Evolutionary conservation across 2,797 vertebrate genomes (phyloP).

Genomic region (Neosilurus mollespiculum): DNA sequence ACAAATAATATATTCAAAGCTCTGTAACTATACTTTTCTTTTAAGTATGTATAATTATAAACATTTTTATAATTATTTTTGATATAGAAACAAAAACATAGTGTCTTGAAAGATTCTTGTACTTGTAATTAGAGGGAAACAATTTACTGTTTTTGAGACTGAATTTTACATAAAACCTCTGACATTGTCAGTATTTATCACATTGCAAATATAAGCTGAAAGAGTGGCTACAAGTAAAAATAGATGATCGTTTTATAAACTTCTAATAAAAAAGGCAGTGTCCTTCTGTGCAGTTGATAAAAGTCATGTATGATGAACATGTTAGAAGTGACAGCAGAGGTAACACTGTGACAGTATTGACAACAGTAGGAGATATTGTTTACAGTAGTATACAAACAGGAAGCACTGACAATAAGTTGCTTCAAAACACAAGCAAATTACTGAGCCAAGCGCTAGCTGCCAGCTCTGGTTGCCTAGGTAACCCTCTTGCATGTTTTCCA

Average conservation of each 20-base stretch:
- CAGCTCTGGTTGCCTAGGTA: too few relatives aligned
- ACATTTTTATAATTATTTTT: too few relatives aligned
- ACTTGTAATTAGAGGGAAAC: background rate
- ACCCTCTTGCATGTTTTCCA: too few relatives aligned
- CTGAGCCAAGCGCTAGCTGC: too few relatives aligned
- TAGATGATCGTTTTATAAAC: background rate
- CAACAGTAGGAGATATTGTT: background rate
- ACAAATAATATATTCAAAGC: too few relatives aligned
- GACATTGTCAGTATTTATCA: too few relatives aligned
- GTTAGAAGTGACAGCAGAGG: background rate
- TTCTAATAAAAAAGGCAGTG: background rate
- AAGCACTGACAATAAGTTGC: too few relatives aligned
- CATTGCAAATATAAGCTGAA: background rate
- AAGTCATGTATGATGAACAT: background rate
- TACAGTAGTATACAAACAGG: too few relatives aligned
- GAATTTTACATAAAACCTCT: background rate
- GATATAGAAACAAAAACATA: too few relatives aligned
- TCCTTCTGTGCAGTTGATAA: background rate
- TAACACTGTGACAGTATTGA: background rate
- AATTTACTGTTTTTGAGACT: background rate
- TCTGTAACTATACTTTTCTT: too few relatives aligned
- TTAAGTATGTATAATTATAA: too few relatives aligned
- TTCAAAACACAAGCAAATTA: too few relatives aligned
- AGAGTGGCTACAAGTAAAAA: background rate
- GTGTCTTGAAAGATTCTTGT: background rate